Conservation (phyloP, 2,888 invertebrate genomes). For the Panorpa germanica region DNA sequence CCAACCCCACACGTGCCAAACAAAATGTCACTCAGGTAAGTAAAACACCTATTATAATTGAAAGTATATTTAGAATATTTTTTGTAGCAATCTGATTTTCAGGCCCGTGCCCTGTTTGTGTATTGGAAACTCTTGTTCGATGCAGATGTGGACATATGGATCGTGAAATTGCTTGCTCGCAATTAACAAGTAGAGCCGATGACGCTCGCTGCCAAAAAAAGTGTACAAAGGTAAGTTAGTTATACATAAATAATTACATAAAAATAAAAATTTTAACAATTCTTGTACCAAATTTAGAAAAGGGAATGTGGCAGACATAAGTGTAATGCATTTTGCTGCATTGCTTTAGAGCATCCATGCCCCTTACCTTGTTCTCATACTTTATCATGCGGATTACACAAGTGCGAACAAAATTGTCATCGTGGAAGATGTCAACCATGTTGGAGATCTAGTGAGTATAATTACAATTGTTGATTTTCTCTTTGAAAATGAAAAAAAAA, state of each 20-base stretch:
- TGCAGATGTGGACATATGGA: conserved; percentile 79
- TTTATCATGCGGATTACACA: conserved; percentile 74
- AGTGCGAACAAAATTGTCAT: conserved; percentile 80
- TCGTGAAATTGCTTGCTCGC: conserved; percentile 58
- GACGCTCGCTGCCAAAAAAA: conserved; percentile 74
- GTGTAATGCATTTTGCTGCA: conserved; percentile 80
- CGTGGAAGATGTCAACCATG: conserved; percentile 67
- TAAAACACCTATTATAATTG: conserved; percentile 8
- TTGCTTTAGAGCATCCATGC: conserved; percentile 72
- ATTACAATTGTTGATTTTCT: conserved; percentile 4
- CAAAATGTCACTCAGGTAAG: conserved; percentile 39
- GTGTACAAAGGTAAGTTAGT: conserved; percentile 53
- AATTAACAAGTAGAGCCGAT: conserved; percentile 46
- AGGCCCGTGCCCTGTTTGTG: conserved; percentile 63
- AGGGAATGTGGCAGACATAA: conserved; percentile 75
- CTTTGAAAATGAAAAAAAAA: too few species aligned
- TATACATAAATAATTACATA: conserved; percentile 3
- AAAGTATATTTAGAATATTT: not conserved
- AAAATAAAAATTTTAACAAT: conserved; percentile 5
- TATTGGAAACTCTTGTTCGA: conserved; percentile 48
- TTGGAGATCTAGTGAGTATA: conserved; percentile 45
- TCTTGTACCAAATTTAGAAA: conserved; percentile 29
- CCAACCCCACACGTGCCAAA: conserved; percentile 47
- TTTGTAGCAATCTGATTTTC: conserved; percentile 13
- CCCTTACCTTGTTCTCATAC: conserved; percentile 62